phyloP scores from a whole-genome alignment of 1,140 invertebrate genomes.

The Drosophila mauritiana region DNA sequence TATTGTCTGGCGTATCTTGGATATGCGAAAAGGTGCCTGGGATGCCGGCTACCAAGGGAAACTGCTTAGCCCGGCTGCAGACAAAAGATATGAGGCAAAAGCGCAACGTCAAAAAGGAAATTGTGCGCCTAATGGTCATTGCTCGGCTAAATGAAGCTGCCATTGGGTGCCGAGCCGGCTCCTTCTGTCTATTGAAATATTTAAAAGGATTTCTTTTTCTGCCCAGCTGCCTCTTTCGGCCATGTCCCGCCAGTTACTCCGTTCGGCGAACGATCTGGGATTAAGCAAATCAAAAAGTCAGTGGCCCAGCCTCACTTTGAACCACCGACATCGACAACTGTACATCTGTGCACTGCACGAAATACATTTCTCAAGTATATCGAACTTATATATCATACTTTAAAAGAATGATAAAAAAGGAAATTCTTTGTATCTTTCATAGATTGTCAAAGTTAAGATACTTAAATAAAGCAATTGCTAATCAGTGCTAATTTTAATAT shows the following conservation, averaged over 20 bases:
- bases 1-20: constrained; percentile 65
- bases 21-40: not conserved
- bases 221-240: constrained; percentile 19
- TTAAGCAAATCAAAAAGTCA: constrained; percentile 72
- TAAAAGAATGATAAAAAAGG: too few relatives aligned
- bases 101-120: constrained; percentile 66
- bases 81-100: constrained; percentile 71
- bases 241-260: not conserved
- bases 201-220: constrained; percentile 61
- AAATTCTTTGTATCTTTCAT: too few relatives aligned
- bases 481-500: too few relatives aligned
- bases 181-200: constrained; percentile 65
- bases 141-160: constrained; percentile 41
- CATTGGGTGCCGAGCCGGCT: constrained; percentile 29
- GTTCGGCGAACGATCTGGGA: constrained; percentile 42
- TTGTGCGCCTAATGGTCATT: constrained; percentile 67
- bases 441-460: too few relatives aligned
- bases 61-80: constrained; percentile 41
- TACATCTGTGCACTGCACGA: constrained; percentile 5
- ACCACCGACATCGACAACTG: constrained; percentile 22
- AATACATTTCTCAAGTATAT: not conserved
- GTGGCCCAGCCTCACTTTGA: constrained; percentile 38
- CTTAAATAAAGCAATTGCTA: too few relatives aligned
- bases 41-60: not conserved
- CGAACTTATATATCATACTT: too few relatives aligned